A percentile compares a stretch with the other conserved stretches of the same genome.
phyloP scores from a whole-genome alignment of 64 coral and sea anemone genomes.

The Dendrophyllia cribrosa region DNA sequence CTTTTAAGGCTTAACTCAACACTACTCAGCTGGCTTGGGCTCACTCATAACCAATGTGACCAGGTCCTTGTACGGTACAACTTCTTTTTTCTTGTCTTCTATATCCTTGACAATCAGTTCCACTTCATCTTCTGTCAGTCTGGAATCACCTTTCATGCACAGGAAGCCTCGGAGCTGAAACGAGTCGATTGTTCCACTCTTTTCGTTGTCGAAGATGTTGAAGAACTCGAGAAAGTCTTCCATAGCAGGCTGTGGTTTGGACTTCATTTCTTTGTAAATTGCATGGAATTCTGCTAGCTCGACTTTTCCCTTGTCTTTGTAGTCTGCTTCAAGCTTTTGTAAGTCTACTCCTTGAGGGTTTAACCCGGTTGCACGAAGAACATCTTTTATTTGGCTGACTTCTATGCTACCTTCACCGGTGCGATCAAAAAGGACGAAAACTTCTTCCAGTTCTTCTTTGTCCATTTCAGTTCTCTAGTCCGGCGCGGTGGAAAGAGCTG shows the following conservation, averaged over 20 bases:
- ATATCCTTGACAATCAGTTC: neutral
- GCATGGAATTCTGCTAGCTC: slow-evolving; percentile 47
- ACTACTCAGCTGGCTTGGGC: neutral
- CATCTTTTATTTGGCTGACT: slow-evolving; percentile 36
- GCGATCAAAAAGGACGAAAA: slow-evolving; percentile 64
- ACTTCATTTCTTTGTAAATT: slow-evolving; percentile 52
- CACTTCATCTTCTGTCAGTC: slow-evolving; percentile 41
- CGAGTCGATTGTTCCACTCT: slow-evolving; percentile 45
- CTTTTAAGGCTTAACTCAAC: too few relatives aligned
- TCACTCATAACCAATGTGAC: slow-evolving; percentile 40
- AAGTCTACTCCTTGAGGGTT: slow-evolving; percentile 61
- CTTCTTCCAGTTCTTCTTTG: slow-evolving; percentile 61
- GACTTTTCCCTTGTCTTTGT: slow-evolving; percentile 51
- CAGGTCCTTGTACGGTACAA: slow-evolving; percentile 21
- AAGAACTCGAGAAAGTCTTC: slow-evolving; percentile 73
- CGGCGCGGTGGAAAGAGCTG: neutral
- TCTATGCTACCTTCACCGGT: slow-evolving; percentile 26
- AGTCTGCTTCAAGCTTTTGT: slow-evolving; percentile 58
- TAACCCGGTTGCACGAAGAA: slow-evolving; percentile 46
- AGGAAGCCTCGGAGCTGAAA: slow-evolving; percentile 51
- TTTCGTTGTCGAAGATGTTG: slow-evolving; percentile 58
- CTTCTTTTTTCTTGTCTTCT: slow-evolving; percentile 37
- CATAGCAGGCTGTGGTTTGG: slow-evolving; percentile 61
- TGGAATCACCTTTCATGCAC: slow-evolving; percentile 54
- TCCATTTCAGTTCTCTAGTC: neutral